Conservation (phyloP, 2,113 vertebrate genomes). For the Nycticebus coucang region DNA sequence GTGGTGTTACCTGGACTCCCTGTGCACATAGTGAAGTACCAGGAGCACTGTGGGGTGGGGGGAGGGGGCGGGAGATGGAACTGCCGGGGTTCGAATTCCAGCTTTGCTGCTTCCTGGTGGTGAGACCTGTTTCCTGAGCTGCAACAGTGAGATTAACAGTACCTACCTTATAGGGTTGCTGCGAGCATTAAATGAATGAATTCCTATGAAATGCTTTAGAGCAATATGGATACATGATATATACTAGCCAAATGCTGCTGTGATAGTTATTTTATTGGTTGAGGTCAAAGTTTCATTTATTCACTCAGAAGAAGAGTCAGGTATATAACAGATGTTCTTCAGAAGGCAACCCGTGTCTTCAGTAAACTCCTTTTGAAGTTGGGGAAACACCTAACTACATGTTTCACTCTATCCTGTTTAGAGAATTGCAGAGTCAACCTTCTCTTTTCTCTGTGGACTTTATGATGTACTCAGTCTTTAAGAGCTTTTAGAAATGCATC, state of each 20-base stretch:
- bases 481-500: not conserved
- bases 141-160: not conserved
- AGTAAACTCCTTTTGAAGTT: not conserved
- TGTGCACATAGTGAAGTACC: fast-evolving
- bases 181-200: not conserved
- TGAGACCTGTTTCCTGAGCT: not conserved
- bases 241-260: not conserved
- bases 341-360: not conserved
- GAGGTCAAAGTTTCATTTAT: not conserved
- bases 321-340: not conserved
- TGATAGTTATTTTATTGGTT: not conserved
- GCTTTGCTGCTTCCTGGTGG: not conserved
- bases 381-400: not conserved
- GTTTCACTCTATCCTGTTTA: not conserved
- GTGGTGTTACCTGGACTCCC: not conserved
- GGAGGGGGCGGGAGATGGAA: fast-evolving
- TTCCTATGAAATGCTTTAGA: not conserved
- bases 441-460: not conserved
- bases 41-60: fast-evolving
- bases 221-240: not conserved
- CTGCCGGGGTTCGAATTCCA: not conserved
- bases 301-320: not conserved
- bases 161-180: not conserved
- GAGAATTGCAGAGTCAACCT: not conserved
- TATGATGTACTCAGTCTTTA: not conserved